These are phyloP conservation scores for Rhea americana DNA, from an alignment of 2,113 vertebrate genomes.

Conservation along the genomic window DNA sequence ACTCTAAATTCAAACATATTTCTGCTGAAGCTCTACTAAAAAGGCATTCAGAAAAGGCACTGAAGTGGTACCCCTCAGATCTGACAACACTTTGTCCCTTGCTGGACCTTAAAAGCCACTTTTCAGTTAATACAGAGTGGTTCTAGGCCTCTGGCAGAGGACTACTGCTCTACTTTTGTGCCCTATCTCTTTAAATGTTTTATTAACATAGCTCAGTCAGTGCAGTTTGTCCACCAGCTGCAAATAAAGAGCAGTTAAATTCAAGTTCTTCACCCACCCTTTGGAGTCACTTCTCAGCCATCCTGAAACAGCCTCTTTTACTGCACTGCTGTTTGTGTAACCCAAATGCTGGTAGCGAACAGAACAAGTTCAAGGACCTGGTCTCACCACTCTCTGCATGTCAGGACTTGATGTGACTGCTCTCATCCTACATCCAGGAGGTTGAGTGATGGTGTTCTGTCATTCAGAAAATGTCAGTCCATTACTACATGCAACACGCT, in stretches of 20 bases:
- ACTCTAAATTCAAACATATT: neutral
- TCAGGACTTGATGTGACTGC: neutral
- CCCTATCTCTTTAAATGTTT: neutral
- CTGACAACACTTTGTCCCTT: rapidly evolving
- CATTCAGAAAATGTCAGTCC: conserved; percentile 4
- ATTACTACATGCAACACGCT: neutral
- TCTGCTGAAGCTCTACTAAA: neutral
- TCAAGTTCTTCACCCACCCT: neutral
- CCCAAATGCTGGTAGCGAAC: neutral
- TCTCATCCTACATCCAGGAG: neutral
- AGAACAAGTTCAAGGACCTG: neutral
- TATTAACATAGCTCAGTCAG: neutral
- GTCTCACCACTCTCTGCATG: neutral
- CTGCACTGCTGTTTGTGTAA: neutral
- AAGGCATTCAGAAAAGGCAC: rapidly evolving
- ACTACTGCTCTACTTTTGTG: neutral
- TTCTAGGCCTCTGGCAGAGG: neutral
- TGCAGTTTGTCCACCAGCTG: neutral
- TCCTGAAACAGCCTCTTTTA: neutral
- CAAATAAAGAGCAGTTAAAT: neutral
- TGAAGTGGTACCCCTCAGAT: neutral
- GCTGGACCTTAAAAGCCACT: neutral
- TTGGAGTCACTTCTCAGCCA: neutral
- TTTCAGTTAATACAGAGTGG: neutral
- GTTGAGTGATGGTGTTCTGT: neutral